A percentile compares a stretch with the other conserved stretches of the same genome.
Conservation (phyloP, 1,140 invertebrate genomes). For the Megalonaias nervosa region DNA sequence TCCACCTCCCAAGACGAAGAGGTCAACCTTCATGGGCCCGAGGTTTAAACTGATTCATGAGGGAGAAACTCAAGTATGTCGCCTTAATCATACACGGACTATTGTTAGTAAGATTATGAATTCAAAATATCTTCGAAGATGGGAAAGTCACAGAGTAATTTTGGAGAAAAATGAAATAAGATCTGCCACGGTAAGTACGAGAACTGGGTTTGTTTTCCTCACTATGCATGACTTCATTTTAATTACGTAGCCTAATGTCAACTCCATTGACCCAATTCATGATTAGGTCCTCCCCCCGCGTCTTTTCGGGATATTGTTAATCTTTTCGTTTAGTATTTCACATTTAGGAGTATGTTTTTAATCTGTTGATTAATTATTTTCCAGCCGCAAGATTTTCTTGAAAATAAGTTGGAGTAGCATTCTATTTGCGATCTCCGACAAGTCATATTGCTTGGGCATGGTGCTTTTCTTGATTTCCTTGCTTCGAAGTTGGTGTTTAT, state of each 20-base stretch:
- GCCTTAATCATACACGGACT: slow-evolving; percentile 84
- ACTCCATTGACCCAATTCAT: too few species aligned
- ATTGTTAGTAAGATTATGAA: slow-evolving; percentile 87
- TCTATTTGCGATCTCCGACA: too few species aligned
- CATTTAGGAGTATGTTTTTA: not conserved
- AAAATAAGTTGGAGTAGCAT: too few species aligned
- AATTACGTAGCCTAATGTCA: not conserved
- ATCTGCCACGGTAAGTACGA: slow-evolving; percentile 82
- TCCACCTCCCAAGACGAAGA: slow-evolving; percentile 32
- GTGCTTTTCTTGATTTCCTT: too few species aligned
- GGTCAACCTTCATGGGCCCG: slow-evolving; percentile 44
- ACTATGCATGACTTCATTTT: not conserved
- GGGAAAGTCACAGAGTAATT: slow-evolving; percentile 85
- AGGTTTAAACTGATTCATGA: slow-evolving; percentile 83
- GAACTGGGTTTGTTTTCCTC: not conserved
- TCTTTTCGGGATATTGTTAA: not conserved
- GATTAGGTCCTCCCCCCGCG: too few species aligned
- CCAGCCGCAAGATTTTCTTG: not conserved
- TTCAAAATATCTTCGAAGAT: slow-evolving; percentile 84
- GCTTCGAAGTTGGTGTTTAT: too few species aligned
- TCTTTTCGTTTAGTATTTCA: not conserved
- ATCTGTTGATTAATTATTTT: not conserved
- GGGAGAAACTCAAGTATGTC: slow-evolving; percentile 84
- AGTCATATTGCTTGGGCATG: too few species aligned
- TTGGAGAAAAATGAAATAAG: slow-evolving; percentile 81